Evolutionary conservation across 2,113 vertebrate genomes (phyloP), one percentile per base, ranked within the genome.

Genomic region (Eptatretus burgeri): DNA sequence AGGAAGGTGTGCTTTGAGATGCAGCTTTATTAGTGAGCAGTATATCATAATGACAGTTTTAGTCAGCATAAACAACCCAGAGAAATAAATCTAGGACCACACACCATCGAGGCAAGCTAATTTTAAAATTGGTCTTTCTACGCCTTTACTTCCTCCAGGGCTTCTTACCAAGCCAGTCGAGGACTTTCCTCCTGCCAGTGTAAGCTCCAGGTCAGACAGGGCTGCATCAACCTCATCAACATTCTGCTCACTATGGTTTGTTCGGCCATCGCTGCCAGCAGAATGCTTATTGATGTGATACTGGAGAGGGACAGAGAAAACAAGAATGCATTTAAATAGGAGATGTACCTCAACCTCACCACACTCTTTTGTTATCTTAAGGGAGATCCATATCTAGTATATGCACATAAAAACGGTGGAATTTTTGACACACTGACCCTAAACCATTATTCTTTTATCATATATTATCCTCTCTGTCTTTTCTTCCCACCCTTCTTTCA

Each of bases 201-300:
- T 95, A 17, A 98, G 94, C 70, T 98, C 91, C 76, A 98, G 76
- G 64, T 98, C 91, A 0, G 89, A 94, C 63, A 98, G 80, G 2
- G 91, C 91, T 1, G 91, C 91, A 1, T 93, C 91, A 62, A 98
- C 91, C 74, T 98, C 91, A 50, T 98, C 91, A 65, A 98, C 84
- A 64, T 96, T 89, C 77, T 93, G 95, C 78, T 98, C 88, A 2
- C 86, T 96, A 80, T 96, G 85, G 72, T 98, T 98, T 76, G 94
- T 78, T 75, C 95, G 91, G n/a, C 12, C 56, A n/a, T 60, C 56
- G 10, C n/a, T 60, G n/a, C n/a, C 19, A n/a, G 19, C n/a, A 60
- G 56, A 60, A n/a, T 17, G 56, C 56, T 60, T 60, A 19, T 60
- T 60, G 56, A 60, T 60, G 56, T 60, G 56, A 60, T 60, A 60